Base-by-base conservation (phyloP, 2,797 vertebrate genomes). In the Arvicola amphibius region DNA sequence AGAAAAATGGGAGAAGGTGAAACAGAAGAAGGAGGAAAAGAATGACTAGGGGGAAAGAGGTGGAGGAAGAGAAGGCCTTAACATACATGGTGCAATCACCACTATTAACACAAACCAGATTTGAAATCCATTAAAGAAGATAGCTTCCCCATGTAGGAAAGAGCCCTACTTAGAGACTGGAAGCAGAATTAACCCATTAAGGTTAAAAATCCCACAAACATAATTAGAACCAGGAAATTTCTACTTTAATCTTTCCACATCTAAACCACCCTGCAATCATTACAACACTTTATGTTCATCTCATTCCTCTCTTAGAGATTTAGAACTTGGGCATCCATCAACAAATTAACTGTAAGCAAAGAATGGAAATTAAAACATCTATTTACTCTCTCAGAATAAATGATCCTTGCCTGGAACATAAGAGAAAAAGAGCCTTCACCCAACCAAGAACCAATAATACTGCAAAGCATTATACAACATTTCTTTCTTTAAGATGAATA, bases 401-500 rank as follows among this genome's bases (percentile, higher is more conserved):
- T 67, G 46, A 89, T n/a, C 12, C 10, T 90, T 59, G 6, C 12
- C 25, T 65, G 43, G 67, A 76, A 61, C 1, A 48, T 71, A n/a
- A 84, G 7, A 71, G 76, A 76, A 48, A 96, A 81, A 91, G 5
- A 63, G 78, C 29, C 34, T 93, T 92, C 37, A 32, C 25, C 19
- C 11, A 95, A 48, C 2, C 87, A 81, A 90, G 27, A 88, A 4
- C 56, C 29, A 91, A 88, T 71, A 84, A 86, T 46, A n/a, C 25
- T 56, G 25, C 19, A 92, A 76, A 89, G 2, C 56, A 46, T 67
- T 51, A 17, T 79, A 51, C 71, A 93, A 73, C 21, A 65, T 69
- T 37, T 77, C 21, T 56, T 65, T 76, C 34, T 83, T 93, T 56
- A 89, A n/a, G 6, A 96, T 83, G 21, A 79, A n/a, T 85, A 69